Percentiles rank a stretch among this genome's conserved stretches.
phyloP scores from a whole-genome alignment of 2,113 vertebrate species.

The Apteryx mantelli region DNA sequence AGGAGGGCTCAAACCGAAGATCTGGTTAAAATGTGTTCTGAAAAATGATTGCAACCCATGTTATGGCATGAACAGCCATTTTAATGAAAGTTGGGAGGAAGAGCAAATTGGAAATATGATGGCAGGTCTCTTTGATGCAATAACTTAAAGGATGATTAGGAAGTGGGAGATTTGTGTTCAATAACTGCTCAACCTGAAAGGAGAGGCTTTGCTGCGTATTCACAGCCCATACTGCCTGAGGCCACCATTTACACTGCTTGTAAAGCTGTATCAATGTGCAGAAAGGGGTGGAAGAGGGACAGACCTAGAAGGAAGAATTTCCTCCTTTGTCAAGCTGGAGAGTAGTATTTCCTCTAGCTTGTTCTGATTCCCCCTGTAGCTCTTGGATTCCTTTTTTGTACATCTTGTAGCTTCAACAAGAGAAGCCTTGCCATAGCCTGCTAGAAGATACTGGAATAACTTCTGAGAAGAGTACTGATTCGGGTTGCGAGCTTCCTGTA shows the following conservation, averaged over 20 bases:
- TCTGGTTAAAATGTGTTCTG: no score
- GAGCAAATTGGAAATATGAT: neutral
- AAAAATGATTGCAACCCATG: fast-evolving
- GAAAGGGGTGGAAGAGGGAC: fast-evolving
- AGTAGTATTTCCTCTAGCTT: neutral
- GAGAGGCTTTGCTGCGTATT: neutral
- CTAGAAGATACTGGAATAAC: neutral
- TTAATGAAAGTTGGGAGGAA: neutral
- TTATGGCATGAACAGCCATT: neutral
- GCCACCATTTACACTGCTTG: neutral
- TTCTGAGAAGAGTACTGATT: neutral
- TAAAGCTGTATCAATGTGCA: neutral
- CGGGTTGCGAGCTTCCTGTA: neutral
- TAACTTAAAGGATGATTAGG: neutral
- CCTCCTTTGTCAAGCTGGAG: neutral
- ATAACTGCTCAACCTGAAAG: neutral
- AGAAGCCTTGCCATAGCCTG: neutral
- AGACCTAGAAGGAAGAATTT: neutral
- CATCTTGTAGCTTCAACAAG: neutral
- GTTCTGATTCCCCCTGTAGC: neutral
- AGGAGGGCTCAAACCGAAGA: neutral
- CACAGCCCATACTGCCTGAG: neutral
- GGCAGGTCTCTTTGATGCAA: neutral
- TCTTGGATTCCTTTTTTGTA: neutral
- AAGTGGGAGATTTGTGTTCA: neutral